These are phyloP conservation scores for Chrysopilus asiliformis DNA, from an alignment of 2,888 invertebrate species.

Conservation along the genomic window DNA sequence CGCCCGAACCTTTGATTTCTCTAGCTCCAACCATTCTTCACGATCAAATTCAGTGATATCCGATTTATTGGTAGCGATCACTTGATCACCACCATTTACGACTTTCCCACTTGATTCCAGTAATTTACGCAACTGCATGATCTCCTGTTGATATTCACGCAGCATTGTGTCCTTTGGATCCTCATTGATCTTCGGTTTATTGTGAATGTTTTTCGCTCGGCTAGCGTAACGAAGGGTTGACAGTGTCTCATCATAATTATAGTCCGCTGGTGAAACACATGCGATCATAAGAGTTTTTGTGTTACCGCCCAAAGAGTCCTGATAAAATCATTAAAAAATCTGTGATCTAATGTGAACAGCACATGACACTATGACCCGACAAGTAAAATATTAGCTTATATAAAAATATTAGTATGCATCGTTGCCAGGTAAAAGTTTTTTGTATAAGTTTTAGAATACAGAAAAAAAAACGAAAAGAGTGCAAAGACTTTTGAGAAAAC, in stretches of 20 bases:
- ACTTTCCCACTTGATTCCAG: conserved; percentile 17
- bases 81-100: not conserved
- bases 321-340: conserved; percentile 12
- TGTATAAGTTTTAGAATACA: no score
- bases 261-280: conserved; percentile 68
- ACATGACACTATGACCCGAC: no score
- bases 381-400: no score
- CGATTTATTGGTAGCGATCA: not conserved
- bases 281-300: conserved; percentile 83
- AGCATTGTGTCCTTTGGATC: conserved; percentile 83
- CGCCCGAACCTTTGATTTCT: conserved; percentile 26
- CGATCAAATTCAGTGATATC: not conserved
- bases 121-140: conserved; percentile 44
- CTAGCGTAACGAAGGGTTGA: conserved; percentile 74
- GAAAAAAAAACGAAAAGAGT: no score
- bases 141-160: conserved; percentile 73
- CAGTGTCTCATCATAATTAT: conserved; percentile 72
- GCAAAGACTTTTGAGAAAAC: no score
- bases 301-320: conserved; percentile 75
- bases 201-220: conserved; percentile 74
- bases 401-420: no score
- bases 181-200: conserved; percentile 73
- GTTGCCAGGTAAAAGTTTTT: no score
- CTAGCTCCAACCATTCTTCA: conserved; percentile 37
- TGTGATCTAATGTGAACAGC: not conserved